Evolutionary conservation across 1,140 invertebrate genomes (phyloP).

Genomic region (Drosophila varians): DNA sequence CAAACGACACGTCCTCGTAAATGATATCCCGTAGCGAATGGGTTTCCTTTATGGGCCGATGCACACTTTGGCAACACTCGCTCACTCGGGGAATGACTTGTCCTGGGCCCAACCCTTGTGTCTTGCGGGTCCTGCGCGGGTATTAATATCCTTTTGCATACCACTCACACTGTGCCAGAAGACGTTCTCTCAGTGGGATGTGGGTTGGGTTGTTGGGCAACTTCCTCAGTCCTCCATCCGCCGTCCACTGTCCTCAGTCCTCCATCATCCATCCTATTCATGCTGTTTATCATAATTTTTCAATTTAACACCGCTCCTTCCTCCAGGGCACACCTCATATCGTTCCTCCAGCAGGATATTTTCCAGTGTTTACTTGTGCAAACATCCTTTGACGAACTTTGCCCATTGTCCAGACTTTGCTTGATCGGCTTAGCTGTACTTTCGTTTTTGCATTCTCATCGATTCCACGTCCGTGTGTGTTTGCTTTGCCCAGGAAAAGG

Average conservation of each 20-base stretch:
- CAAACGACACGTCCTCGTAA: constrained; percentile 61
- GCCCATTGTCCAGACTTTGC: constrained; percentile 67
- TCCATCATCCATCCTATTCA: constrained; percentile 31
- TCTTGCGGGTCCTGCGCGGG: constrained; percentile 36
- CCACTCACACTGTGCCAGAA: constrained; percentile 31
- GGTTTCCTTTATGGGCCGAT: constrained; percentile 69
- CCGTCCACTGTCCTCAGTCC: not conserved
- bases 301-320: constrained; percentile 68
- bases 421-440: constrained; percentile 69
- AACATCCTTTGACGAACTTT: constrained; percentile 81
- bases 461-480: constrained; percentile 67
- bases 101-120: constrained; percentile 47
- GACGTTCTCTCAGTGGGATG: constrained; percentile 56
- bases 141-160: constrained; percentile 71
- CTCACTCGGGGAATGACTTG: constrained; percentile 55
- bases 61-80: constrained; percentile 65
- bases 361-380: constrained; percentile 73
- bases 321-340: constrained; percentile 17
- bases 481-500: constrained; percentile 42
- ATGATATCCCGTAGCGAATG: constrained; percentile 83
- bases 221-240: constrained; percentile 16
- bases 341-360: constrained; percentile 49
- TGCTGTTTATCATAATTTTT: constrained; percentile 84
- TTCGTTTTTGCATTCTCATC: constrained; percentile 82
- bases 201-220: constrained; percentile 55